Evolutionary conservation across 37 sponge, comb jelly and placozoan genomes (phyloP), one percentile per base, ranked within the genome.

Genomic region (Geodia barretti): DNA sequence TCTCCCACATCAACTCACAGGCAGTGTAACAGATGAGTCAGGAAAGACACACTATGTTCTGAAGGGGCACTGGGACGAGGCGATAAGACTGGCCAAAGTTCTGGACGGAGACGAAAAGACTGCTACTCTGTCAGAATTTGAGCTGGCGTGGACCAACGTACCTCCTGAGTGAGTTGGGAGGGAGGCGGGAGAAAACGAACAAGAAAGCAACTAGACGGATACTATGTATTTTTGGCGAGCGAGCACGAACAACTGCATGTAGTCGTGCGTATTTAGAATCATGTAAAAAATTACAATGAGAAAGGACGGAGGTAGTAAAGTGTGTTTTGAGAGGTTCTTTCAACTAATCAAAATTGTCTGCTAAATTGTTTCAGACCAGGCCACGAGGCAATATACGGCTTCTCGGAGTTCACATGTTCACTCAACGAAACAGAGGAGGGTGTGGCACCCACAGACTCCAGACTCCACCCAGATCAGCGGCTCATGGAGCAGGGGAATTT

Each of bases 341-440:
- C n/a, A n/a, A n/a, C n/a, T n/a, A n/a, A n/a, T n/a, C n/a, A n/a
- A n/a, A n/a, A n/a, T n/a, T n/a, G n/a, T n/a, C n/a, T n/a, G n/a
- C n/a, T n/a, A n/a, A n/a, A n/a, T n/a, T n/a, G n/a, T 33, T 69
- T 17, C 37, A 95, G 95, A 39, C 79, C 89, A 37, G 89, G 89
- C 1, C n/a, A 64, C 24, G 99, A 98, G 67, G 43, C 71, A 30
- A 92, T 89, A 35, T 98, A 98, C 79, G 64, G 85, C 36, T 94
- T 98, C 73, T 75, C 90, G 3, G 61, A 79, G 60, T 90, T 96
- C 74, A 75, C 91, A n/a, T 86, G 86, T 65, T 63, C 86, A 0
- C 85, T 98, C 35, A 98, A 98, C 81, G 97, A 94, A 61, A 79
- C 75, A 26, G 99, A 94, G 66, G 91, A 75, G 68, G 99, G 97